phyloP scores from a whole-genome alignment of 2,888 invertebrate species.

The Scaptomyza tumidula region DNA sequence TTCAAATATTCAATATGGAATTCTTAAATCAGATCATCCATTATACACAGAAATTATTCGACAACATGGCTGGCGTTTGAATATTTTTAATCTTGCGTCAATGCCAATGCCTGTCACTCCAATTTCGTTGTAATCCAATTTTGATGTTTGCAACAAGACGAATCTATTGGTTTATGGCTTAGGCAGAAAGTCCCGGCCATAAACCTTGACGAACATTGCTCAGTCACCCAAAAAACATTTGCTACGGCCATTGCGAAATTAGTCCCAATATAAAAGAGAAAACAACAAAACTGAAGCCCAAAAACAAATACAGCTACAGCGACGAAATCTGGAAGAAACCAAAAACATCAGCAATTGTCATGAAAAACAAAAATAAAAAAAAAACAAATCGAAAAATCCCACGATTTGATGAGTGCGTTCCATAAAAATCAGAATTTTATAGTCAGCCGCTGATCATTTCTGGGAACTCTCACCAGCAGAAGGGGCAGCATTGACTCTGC shows the following conservation, averaged over 20 bases:
- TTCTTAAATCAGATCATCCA: background rate
- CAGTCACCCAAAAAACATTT: conserved; percentile 29
- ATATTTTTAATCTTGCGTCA: conserved; percentile 24
- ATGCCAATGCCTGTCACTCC: conserved; percentile 45
- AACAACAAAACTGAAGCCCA: conserved; percentile 22
- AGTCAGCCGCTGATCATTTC: conserved; percentile 47
- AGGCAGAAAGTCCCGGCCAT: conserved; percentile 29
- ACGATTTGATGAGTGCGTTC: conserved; percentile 37
- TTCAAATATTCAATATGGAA: background rate
- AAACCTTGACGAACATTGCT: conserved; percentile 51
- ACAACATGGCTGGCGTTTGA: conserved; percentile 5
- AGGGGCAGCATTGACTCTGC: conserved; percentile 38
- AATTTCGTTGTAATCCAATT: conserved; percentile 43
- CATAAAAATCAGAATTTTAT: conserved; percentile 70
- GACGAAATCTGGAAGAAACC: conserved; percentile 11
- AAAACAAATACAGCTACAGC: background rate
- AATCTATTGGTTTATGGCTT: conserved; percentile 52
- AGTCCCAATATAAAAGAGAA: conserved; percentile 45
- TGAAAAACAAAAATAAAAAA: conserved; percentile 27
- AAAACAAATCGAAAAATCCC: background rate
- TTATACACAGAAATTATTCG: conserved; percentile 2
- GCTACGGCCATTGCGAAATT: conserved; percentile 44
- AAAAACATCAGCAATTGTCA: conserved; percentile 38
- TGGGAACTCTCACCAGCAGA: conserved; percentile 36
- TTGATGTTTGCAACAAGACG: conserved; percentile 49